Percentiles rank a stretch among this genome's conserved stretches.
phyloP scores from a whole-genome alignment of 2,113 vertebrate species.

The Ramphastos sulfuratus region DNA sequence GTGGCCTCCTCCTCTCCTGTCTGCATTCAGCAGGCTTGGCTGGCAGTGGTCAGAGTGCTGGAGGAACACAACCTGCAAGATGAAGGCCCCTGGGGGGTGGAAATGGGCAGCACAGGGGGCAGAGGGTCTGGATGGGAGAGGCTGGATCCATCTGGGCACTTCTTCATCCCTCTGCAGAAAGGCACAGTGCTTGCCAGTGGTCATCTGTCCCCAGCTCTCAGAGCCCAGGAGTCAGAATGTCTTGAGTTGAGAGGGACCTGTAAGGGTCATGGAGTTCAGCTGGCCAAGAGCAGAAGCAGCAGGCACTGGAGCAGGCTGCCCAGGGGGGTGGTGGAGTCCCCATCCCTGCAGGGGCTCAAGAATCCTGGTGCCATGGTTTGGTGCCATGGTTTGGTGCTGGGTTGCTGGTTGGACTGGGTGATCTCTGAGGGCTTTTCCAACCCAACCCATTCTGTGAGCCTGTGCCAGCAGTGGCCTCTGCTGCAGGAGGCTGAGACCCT shows the following conservation, averaged over 20 bases:
- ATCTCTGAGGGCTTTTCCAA: too few relatives aligned
- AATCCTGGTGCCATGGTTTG: too few relatives aligned
- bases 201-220: not conserved
- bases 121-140: not conserved
- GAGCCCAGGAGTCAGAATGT: not conserved
- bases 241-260: too few relatives aligned
- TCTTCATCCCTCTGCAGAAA: not conserved
- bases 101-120: not conserved
- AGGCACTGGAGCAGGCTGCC: too few relatives aligned
- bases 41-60: not conserved
- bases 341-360: too few relatives aligned
- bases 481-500: not conserved
- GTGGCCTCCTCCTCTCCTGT: not conserved
- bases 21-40: not conserved
- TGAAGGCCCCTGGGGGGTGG: fast-evolving
- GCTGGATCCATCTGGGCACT: not conserved
- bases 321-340: too few relatives aligned
- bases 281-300: not conserved
- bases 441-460: too few relatives aligned
- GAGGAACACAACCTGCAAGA: not conserved
- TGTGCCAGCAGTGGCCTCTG: not conserved
- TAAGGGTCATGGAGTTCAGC: too few relatives aligned
- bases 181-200: not conserved
- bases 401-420: too few relatives aligned
- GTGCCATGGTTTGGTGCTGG: too few relatives aligned